Percentiles rank a stretch among this genome's conserved stretches.
These are phyloP conservation scores for Watsonalla cultraria DNA, from an alignment of 2,888 invertebrate species.

Conservation along the genomic window DNA sequence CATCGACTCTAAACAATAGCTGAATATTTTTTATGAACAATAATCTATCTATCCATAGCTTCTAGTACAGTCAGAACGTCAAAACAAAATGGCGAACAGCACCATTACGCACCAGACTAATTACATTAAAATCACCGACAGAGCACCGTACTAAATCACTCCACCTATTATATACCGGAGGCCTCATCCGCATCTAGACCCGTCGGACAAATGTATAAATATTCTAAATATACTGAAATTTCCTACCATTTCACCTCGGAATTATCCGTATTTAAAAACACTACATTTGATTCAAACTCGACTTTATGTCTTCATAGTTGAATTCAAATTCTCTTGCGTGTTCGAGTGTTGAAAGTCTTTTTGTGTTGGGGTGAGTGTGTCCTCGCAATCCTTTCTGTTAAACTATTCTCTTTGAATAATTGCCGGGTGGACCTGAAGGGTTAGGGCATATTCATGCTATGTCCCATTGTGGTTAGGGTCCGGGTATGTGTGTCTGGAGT, in stretches of 20 bases:
- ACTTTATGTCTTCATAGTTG: conserved; percentile 10
- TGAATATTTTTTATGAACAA: too few relatives aligned
- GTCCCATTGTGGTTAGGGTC: conserved; percentile 67
- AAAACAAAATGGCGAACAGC: conserved; percentile 49
- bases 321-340: conserved; percentile 15
- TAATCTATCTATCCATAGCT: too few relatives aligned
- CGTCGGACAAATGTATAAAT: conserved; percentile 72
- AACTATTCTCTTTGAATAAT: conserved; percentile 80
- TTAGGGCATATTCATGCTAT: conserved; percentile 72
- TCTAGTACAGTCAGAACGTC: too few relatives aligned
- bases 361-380: conserved; percentile 24
- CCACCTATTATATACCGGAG: conserved; percentile 65
- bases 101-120: conserved; percentile 60
- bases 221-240: conserved; percentile 74
- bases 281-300: conserved; percentile 13
- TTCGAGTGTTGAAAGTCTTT: conserved; percentile 18
- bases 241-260: conserved; percentile 24
- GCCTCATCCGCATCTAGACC: conserved; percentile 61
- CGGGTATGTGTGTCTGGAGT: conserved; percentile 32
- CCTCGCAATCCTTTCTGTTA: conserved; percentile 78
- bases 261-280: conserved; percentile 8
- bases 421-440: conserved; percentile 78
- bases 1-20: too few relatives aligned
- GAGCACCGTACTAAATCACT: conserved; percentile 70
- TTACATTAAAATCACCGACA: conserved; percentile 66